Conservation (phyloP, 2,888 invertebrate species). For the Aproaerema taeniolella region DNA sequence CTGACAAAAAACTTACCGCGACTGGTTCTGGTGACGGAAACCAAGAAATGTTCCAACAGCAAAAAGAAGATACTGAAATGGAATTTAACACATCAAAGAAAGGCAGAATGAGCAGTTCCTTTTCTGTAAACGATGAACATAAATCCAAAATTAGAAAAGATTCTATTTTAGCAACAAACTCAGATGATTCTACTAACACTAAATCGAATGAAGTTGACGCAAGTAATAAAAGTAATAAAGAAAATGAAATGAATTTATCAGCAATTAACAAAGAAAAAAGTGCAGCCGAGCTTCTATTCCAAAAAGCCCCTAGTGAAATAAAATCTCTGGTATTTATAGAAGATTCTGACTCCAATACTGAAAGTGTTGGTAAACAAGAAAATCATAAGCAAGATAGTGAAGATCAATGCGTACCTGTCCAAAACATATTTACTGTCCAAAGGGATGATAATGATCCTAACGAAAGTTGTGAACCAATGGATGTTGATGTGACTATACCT, state of each 20-base stretch:
- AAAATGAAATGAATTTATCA: conserved; percentile 12
- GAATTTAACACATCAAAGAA: conserved; percentile 14
- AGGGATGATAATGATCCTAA: conserved; percentile 21
- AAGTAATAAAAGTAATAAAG: conserved; percentile 17
- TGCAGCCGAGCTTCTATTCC: conserved; percentile 34
- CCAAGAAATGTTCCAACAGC: neutral
- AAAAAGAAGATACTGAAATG: conserved; percentile 7
- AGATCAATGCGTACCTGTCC: conserved; percentile 56
- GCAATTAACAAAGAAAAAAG: conserved; percentile 14
- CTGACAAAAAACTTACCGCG: conserved; percentile 12
- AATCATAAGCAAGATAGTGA: conserved; percentile 26
- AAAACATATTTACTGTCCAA: neutral
- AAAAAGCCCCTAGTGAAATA: conserved; percentile 34
- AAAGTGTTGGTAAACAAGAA: conserved; percentile 24
- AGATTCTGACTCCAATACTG: conserved; percentile 50
- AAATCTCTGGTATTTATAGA: conserved; percentile 45
- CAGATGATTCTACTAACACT: neutral
- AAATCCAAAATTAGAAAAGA: too few species aligned
- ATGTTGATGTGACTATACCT: conserved; percentile 63
- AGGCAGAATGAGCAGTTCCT: conserved; percentile 21
- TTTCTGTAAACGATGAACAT: neutral
- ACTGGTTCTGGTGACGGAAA: conserved; percentile 20
- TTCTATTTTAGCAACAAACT: too few species aligned
- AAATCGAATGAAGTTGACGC: conserved; percentile 6
- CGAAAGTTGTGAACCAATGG: conserved; percentile 62